These are phyloP conservation scores for Drosophila santomea DNA, from an alignment of 1,140 invertebrate genomes.

Conservation along the genomic window DNA sequence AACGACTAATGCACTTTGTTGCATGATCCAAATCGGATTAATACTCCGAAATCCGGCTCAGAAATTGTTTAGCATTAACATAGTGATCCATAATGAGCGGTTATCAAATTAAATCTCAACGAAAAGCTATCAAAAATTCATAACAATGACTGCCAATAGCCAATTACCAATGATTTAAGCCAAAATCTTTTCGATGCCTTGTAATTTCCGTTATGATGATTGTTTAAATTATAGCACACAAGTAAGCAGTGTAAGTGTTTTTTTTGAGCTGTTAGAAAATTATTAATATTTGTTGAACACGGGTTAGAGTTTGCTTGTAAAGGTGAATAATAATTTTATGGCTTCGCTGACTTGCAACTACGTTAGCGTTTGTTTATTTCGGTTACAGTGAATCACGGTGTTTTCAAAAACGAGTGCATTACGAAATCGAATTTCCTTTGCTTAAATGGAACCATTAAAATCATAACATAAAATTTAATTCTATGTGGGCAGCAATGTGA, in stretches of 20 bases:
- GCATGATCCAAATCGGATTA: too few relatives aligned
- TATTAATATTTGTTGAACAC: slow-evolving; percentile 23
- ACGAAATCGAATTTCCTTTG: background rate
- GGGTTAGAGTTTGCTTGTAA: slow-evolving; percentile 22
- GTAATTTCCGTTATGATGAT: background rate
- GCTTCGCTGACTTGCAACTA: slow-evolving; percentile 1
- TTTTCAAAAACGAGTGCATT: background rate
- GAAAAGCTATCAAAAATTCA: background rate
- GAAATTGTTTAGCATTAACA: too few relatives aligned
- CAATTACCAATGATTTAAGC: background rate
- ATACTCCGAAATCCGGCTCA: too few relatives aligned
- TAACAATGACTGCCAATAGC: background rate
- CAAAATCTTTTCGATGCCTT: background rate
- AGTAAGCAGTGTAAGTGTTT: background rate
- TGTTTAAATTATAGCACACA: background rate
- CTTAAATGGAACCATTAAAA: too few relatives aligned
- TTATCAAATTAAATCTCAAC: background rate
- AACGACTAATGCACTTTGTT: too few relatives aligned
- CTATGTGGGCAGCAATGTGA: slow-evolving; percentile 2
- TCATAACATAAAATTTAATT: background rate
- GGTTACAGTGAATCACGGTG: slow-evolving; percentile 13
- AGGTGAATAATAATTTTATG: slow-evolving; percentile 2
- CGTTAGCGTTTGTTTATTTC: slow-evolving; percentile 4
- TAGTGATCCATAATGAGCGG: background rate
- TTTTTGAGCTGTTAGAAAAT: slow-evolving; percentile 3